Evolutionary conservation across 2,113 vertebrate genomes (phyloP).

Genomic region (Hippopotamus amphibius): DNA sequence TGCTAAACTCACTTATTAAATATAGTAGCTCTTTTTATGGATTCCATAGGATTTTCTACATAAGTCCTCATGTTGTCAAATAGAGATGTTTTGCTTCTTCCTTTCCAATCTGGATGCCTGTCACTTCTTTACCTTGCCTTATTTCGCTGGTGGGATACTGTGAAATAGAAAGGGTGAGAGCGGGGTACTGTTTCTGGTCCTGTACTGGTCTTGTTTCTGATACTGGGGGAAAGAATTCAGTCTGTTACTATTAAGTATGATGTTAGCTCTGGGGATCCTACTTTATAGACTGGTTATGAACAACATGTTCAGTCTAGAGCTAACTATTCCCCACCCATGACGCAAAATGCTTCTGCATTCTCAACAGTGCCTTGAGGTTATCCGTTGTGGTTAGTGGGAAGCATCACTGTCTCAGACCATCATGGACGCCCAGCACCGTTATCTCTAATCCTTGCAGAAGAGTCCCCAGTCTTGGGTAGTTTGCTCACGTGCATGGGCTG

Average conservation of each 20-base stretch:
- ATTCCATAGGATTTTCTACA: not conserved
- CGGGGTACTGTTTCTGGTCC: not conserved
- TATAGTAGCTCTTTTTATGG: not conserved
- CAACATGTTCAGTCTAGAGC: not conserved
- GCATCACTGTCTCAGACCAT: not conserved
- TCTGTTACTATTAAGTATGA: not conserved
- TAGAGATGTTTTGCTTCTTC: not conserved
- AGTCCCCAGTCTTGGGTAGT: not conserved
- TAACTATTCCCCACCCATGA: not conserved
- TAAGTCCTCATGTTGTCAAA: not conserved
- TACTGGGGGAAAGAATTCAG: not conserved
- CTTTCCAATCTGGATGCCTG: not conserved
- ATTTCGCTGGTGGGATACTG: not conserved
- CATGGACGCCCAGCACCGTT: not conserved
- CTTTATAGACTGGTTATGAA: not conserved
- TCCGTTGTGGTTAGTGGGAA: not conserved
- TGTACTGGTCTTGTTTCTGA: not conserved
- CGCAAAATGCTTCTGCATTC: not conserved
- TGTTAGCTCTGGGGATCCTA: not conserved
- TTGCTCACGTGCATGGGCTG: not conserved
- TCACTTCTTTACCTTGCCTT: not conserved
- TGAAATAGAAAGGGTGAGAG: not conserved
- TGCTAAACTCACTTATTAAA: not conserved
- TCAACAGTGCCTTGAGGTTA: not conserved
- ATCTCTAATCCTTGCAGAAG: not conserved